Conservation (phyloP, 1,140 invertebrate genomes). For the Elymnias hypermnestra region DNA sequence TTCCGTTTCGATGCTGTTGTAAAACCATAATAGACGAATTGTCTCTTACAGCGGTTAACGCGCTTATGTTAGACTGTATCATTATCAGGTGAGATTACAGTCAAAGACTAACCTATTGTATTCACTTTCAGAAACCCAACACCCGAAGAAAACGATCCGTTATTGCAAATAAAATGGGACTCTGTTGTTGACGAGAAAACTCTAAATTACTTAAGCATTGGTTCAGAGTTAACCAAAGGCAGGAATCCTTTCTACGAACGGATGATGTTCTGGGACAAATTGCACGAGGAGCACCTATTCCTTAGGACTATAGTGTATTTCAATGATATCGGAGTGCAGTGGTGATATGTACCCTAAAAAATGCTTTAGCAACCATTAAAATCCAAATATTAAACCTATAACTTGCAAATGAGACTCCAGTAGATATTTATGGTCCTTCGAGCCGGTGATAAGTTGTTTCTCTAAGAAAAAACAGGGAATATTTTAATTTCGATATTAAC, state of each 20-base stretch:
- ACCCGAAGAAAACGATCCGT: conserved; percentile 45
- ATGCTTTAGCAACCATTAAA: neutral
- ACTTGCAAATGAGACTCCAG: too few species aligned
- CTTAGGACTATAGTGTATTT: conserved; percentile 14
- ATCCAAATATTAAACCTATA: neutral
- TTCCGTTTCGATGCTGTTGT: too few species aligned
- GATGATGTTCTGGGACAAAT: conserved; percentile 60
- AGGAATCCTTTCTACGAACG: conserved; percentile 58
- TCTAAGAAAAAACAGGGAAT: too few species aligned
- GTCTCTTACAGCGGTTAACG: too few species aligned
- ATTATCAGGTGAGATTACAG: neutral
- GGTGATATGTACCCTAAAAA: neutral
- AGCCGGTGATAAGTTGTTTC: too few species aligned
- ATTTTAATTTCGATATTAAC: too few species aligned
- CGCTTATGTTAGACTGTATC: too few species aligned
- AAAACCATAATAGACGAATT: too few species aligned
- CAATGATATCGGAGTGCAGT: conserved; percentile 8
- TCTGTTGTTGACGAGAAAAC: conserved; percentile 44
- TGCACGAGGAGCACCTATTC: conserved; percentile 44
- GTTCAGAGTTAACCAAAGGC: conserved; percentile 56
- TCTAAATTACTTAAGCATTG: conserved; percentile 55
- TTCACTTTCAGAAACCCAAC: conserved; percentile 49
- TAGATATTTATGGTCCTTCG: too few species aligned
- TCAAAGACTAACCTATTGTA: neutral
- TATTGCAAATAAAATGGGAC: conserved; percentile 60